Evolutionary conservation across 2,797 vertebrate genomes (phyloP), one percentile per base, ranked within the genome.

Genomic region (Danio jaintianensis): DNA sequence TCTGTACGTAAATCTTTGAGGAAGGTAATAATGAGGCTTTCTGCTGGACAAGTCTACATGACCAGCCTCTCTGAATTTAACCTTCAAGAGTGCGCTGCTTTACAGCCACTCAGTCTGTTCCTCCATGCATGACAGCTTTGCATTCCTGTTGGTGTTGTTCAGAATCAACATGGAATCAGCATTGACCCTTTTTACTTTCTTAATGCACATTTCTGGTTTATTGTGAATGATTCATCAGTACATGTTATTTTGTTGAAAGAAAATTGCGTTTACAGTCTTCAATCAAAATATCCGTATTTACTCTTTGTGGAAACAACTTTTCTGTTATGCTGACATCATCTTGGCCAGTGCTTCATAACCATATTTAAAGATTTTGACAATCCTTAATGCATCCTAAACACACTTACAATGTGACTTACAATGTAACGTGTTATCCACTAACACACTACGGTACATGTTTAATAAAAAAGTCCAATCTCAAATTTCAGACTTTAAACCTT

Each of bases 11-110:
- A 50, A 62, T 71, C 66, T 78, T 70, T 61, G 45, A 61, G 66
- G 66, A 59, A 62, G 56, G 66, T 70, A 20, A 79, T 79, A 61
- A 70, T 71, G 58, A 62, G 36, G 66, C 66, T 59, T 68, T 68
- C 63, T 77, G 63, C 20, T 77, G 36, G 66, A 69, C 55, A 70
- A 78, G 53, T 48, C 38, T 76, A 40, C 75, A 69, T 20, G 63
- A 58, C 22, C 66, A 50, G 20, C 29, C 53, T 68, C 43, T 36
- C 42, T 56, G 45, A 69, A 78, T 59, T 59, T 69, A 69, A 69
- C 76, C 77, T 79, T 70, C 67, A 70, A 50, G 18, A 53, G 36
- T 9, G 9, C 62, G 45, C 55, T 52, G 55, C 18, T 78, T 11
- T 52, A 62, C 55, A 29, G 66, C 67, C 43, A 4, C 47, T 67